A percentile compares a stretch with the other conserved stretches of the same genome.
phyloP scores from a whole-genome alignment of 2,113 vertebrate genomes.

The Peromyscus maniculatus region DNA sequence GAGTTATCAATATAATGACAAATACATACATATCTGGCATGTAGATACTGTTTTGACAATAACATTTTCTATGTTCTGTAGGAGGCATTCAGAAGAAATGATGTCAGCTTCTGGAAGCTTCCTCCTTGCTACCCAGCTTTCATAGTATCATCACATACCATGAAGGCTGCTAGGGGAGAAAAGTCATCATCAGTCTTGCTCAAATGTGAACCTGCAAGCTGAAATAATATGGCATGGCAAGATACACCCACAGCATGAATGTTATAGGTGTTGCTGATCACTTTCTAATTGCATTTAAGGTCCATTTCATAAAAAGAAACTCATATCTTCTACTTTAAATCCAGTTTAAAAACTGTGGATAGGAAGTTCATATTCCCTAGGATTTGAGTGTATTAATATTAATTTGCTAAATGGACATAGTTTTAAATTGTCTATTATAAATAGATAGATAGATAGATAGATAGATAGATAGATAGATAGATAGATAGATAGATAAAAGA shows the following conservation, averaged over 20 bases:
- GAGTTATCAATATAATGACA: constrained; percentile 1
- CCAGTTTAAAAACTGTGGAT: not conserved
- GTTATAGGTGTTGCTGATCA: not conserved
- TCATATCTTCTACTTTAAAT: no score
- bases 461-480: not conserved
- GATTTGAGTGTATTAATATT: not conserved
- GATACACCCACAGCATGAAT: not conserved
- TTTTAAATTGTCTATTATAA: not conserved
- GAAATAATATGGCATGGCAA: not conserved
- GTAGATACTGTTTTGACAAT: not conserved
- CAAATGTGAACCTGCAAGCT: not conserved
- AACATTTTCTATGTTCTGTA: not conserved
- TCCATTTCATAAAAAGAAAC: not conserved
- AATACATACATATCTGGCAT: not conserved
- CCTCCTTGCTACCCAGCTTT: not conserved
- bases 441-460: not conserved
- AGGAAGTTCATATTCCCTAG: not conserved
- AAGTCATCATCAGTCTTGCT: not conserved
- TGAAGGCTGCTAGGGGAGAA: not conserved
- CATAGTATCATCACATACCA: no score
- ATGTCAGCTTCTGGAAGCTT: not conserved
- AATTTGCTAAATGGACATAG: not conserved
- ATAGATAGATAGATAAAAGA: not conserved
- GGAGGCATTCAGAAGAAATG: not conserved
- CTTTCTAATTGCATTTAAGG: not conserved